phyloP scores from a whole-genome alignment of 2,113 vertebrate species.

The Trogon surrucura region DNA sequence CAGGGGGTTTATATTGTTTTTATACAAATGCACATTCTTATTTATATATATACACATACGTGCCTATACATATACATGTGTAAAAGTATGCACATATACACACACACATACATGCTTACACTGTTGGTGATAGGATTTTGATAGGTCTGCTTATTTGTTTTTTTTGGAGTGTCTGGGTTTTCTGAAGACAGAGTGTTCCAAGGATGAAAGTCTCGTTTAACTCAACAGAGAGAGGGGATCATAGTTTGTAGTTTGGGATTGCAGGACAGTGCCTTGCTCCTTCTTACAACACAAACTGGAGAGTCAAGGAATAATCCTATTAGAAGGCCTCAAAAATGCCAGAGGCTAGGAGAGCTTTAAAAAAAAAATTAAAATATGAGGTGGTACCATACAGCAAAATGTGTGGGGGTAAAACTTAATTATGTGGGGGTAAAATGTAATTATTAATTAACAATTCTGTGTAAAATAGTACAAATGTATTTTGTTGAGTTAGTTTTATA shows the following conservation, averaged over 20 bases:
- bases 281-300: background rate
- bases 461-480: background rate
- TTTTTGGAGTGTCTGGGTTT: background rate
- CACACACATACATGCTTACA: background rate
- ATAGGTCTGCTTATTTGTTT: background rate
- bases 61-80: background rate
- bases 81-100: background rate
- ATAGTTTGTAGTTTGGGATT: background rate
- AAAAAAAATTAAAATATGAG: background rate
- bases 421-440: background rate
- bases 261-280: background rate
- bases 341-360: background rate
- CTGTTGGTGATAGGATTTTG: background rate
- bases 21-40: background rate
- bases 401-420: background rate
- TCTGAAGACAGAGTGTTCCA: background rate
- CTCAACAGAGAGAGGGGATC: background rate
- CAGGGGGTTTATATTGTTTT: background rate
- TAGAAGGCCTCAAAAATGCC: background rate
- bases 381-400: background rate
- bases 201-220: background rate
- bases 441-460: background rate
- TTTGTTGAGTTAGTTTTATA: background rate
- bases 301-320: slow-evolving; percentile 23
- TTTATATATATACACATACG: rapidly evolving